These are phyloP conservation scores for Pseudococcus longispinus DNA, from an alignment of 2,888 invertebrate genomes.

Conservation along the genomic window DNA sequence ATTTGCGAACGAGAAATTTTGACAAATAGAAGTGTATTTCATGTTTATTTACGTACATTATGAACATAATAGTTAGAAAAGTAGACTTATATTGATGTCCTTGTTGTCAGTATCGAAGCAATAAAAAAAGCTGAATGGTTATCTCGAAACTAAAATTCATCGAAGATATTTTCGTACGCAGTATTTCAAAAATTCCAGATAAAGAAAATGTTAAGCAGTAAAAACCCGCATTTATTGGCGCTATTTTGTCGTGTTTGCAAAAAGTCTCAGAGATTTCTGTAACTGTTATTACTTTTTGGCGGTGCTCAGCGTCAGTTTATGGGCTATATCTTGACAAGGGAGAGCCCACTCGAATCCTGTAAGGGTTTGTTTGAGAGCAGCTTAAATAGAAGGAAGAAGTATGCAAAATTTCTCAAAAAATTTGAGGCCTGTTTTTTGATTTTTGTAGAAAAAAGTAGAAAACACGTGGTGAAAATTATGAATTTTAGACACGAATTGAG, in stretches of 20 bases:
- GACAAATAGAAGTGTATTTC: too few species aligned
- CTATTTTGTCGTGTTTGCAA: not conserved
- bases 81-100: not conserved
- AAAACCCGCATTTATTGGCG: not conserved
- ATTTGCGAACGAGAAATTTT: too few species aligned
- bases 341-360: not conserved
- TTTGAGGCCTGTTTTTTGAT: too few species aligned
- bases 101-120: not conserved
- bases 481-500: too few species aligned
- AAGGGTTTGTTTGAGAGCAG: not conserved
- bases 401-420: too few species aligned
- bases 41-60: too few species aligned
- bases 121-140: not conserved
- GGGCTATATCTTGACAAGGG: not conserved
- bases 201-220: not conserved
- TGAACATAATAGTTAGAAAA: too few species aligned
- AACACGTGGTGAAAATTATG: too few species aligned
- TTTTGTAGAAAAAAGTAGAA: too few species aligned
- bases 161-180: not conserved
- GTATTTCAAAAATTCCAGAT: not conserved
- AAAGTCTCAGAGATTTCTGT: not conserved
- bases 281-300: not conserved
- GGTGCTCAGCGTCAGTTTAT: not conserved
- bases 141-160: not conserved
- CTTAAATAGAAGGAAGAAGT: not conserved